phyloP scores from a whole-genome alignment of 2,797 vertebrate species.

The Karalla daura region DNA sequence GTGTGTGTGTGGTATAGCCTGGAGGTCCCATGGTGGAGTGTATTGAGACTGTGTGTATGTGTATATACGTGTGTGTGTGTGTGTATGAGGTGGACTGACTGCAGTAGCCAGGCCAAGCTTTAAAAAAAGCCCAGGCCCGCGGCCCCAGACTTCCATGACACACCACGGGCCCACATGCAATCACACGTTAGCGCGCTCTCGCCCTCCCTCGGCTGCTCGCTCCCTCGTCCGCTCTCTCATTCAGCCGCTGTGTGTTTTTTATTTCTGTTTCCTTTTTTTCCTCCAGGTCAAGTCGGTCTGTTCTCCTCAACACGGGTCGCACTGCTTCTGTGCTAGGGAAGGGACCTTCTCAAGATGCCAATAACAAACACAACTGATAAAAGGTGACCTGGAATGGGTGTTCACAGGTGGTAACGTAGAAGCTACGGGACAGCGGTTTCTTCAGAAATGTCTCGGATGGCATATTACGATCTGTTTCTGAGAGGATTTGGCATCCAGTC shows the following conservation, averaged over 20 bases:
- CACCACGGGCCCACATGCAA: conserved; percentile 37
- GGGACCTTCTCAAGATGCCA: no score
- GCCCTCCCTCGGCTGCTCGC: conserved; percentile 11
- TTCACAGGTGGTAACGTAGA: no score
- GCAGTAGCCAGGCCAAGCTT: conserved; percentile 61
- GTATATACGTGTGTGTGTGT: conserved; percentile 30
- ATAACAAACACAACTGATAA: no score
- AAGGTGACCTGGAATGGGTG: no score
- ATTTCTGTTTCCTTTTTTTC: conserved; percentile 16
- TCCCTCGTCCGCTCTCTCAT: background rate
- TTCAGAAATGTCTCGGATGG: no score
- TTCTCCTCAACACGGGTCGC: background rate
- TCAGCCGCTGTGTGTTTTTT: background rate
- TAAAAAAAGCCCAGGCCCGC: conserved; percentile 59
- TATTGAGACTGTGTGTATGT: conserved; percentile 26
- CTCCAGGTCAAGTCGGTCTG: background rate
- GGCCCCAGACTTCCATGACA: conserved; percentile 62
- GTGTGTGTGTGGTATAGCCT: conserved; percentile 46
- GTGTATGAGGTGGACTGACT: conserved; percentile 38
- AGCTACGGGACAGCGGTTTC: no score
- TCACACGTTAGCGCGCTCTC: conserved; percentile 14
- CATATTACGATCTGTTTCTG: no score
- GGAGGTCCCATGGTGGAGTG: conserved; percentile 48
- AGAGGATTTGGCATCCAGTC: no score
- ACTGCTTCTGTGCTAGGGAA: no score